Evolutionary conservation across 1,140 invertebrate species (phyloP), one percentile per base, ranked within the genome.

Genomic region (Drosophila nikananu): DNA sequence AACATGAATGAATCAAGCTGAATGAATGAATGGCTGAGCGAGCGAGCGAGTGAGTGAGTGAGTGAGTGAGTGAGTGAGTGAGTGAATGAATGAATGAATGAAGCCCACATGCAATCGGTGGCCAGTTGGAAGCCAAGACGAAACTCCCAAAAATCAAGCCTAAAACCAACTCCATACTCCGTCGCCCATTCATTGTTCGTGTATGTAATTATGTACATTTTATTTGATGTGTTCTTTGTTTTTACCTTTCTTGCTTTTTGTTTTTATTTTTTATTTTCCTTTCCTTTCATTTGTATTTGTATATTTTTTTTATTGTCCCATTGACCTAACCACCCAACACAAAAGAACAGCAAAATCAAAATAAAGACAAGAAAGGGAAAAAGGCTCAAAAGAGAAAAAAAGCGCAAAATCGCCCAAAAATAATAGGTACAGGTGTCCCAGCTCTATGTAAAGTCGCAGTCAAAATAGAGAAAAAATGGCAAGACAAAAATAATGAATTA

Each of bases 271-370:
- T 86, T 90, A 46, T 21, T 46, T 21, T 6, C 1, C 61, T 59
- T 12, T 68, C 19, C 7, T 23, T 59, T 37, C 41, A 35, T 63
- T 27, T 44, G 63, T 23, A 19, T 49, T 63, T 61, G 21, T 62
- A 30, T 30, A 7, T 30, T 1, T 32, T 70, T 90, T 90, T 86
- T 86, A 91, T 80, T 91, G 82, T 91, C 86, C 80, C 86, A 91
- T 91, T 91, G 86, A 86, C 86, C 86, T 54, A 91, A 91, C 86
- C 86, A 83, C 68, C 80, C 77, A 91, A 83, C 62, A 72, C 61
- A 77, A 62, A 51, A 55, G 80, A 86, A 86, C 78, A 76, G 60
- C 57, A 62, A 82, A 86, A 86, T 52, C 75, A 86, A 86, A 86
- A 80, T 82, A 86, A 86, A 86, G 19, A 55, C 13, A n/a, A n/a